Conservation (phyloP, 2,113 vertebrate genomes). For the Puntigrus tetrazona region DNA sequence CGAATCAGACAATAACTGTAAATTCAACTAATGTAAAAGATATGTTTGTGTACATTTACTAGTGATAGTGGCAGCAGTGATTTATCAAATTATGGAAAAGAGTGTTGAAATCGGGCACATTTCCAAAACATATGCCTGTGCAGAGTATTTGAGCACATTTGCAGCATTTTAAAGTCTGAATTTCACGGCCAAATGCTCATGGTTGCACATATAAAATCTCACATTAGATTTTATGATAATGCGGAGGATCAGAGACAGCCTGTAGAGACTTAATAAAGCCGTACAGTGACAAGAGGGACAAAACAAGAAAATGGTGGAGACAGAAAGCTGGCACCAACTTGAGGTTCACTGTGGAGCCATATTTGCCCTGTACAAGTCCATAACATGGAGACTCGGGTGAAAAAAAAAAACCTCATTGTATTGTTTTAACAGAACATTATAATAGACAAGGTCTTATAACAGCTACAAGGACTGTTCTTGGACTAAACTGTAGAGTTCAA, state of each 20-base stretch:
- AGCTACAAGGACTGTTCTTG: background rate
- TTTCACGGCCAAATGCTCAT: background rate
- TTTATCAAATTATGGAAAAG: background rate
- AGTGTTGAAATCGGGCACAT: background rate
- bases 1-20: background rate
- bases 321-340: background rate
- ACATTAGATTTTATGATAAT: conserved; percentile 38
- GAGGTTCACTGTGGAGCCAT: background rate
- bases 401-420: background rate
- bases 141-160: background rate
- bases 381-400: background rate
- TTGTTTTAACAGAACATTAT: background rate
- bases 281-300: conserved; percentile 43
- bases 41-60: background rate
- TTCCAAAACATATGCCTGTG: background rate
- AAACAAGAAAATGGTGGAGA: conserved; percentile 40
- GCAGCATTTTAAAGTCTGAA: background rate
- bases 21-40: background rate
- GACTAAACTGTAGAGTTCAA: background rate
- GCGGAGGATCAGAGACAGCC: conserved; percentile 41
- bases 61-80: background rate
- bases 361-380: background rate
- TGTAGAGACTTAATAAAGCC: conserved; percentile 63
- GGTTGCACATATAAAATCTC: background rate
- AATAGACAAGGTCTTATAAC: background rate